Evolutionary conservation across 30 jellyfish, hydroid and myxozoan species (phyloP), one percentile per base, ranked within the genome.

Genomic region (Phacellophora camtschatica): DNA sequence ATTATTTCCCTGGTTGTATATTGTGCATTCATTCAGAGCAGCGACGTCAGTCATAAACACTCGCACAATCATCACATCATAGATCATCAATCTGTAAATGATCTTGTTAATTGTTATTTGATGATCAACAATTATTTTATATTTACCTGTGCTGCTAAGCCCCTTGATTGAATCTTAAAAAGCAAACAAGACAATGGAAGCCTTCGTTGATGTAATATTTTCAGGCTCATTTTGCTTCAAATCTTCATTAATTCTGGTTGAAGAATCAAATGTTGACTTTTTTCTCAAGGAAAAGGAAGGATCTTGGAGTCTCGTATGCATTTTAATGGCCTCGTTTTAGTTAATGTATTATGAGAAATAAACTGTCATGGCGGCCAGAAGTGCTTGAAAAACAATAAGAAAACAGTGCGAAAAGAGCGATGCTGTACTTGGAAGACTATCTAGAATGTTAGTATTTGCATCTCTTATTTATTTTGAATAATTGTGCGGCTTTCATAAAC

Each of bases 341-440:
- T 1, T 28, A 5, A 19, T 34, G 59, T 66, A 33, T 66, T 39
- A 13, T 54, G 13, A 19, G 39, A 49, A 24, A 15, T 64, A 11
- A 71, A 45, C 74, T 49, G 71, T 71, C 84, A 71, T 71, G 84
- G 84, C 84, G 84, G 84, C 71, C 48, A 53, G 66, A 27, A 35
- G 51, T 45, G 31, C 11, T 54, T 50, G 72, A 43, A 49, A 39
- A 2, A 41, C 18, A 13, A n/a, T 34, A 41, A 32, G 45, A 74
- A 33, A 32, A 43, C 8, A 5, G 19, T 9, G 6, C 30, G 31
- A 7, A 23, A 49, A 27, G n/a, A 50, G 90, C 57, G 11, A 89
- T 89, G 97, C 86, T 89, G 76, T 89, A 89, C 61, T 82, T 89
- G 24, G 97, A 89, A 75, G 97, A 89, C 35, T 89, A 81, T 53